Evolutionary conservation across 1,140 invertebrate species (phyloP).

Genomic region (Drosophila funebris): DNA sequence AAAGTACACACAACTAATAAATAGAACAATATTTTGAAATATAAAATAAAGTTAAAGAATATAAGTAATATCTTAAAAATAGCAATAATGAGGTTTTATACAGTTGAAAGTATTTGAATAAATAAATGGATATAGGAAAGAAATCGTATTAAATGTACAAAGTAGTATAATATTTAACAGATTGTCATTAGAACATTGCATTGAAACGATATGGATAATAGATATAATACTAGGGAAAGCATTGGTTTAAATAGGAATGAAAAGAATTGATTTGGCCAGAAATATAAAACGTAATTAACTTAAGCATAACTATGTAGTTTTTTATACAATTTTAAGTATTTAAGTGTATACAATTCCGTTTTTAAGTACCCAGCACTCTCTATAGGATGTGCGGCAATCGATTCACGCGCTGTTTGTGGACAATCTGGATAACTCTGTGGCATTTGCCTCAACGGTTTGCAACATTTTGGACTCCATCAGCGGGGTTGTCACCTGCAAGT

Average conservation of each 20-base stretch:
- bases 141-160: too few relatives aligned
- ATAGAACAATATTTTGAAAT: too few relatives aligned
- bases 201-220: not conserved
- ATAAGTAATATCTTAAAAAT: too few relatives aligned
- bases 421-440: slow-evolving; percentile 59
- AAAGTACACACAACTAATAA: too few relatives aligned
- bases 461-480: slow-evolving; percentile 54
- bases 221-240: not conserved
- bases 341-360: not conserved
- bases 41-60: too few relatives aligned
- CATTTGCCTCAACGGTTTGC: slow-evolving; percentile 26
- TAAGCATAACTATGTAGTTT: not conserved
- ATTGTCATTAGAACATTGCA: not conserved
- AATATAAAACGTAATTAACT: not conserved
- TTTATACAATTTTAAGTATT: not conserved
- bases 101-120: too few relatives aligned
- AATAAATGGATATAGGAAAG: too few relatives aligned
- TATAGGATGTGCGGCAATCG: not conserved
- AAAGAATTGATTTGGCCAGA: not conserved
- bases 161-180: too few relatives aligned
- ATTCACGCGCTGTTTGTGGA: slow-evolving; percentile 38
- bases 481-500: slow-evolving; percentile 64
- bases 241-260: slow-evolving; percentile 3
- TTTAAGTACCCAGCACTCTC: not conserved
- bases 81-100: too few relatives aligned